These are phyloP conservation scores for Leucopternis melanops DNA, from an alignment of 2,113 vertebrate genomes.

Conservation along the genomic window DNA sequence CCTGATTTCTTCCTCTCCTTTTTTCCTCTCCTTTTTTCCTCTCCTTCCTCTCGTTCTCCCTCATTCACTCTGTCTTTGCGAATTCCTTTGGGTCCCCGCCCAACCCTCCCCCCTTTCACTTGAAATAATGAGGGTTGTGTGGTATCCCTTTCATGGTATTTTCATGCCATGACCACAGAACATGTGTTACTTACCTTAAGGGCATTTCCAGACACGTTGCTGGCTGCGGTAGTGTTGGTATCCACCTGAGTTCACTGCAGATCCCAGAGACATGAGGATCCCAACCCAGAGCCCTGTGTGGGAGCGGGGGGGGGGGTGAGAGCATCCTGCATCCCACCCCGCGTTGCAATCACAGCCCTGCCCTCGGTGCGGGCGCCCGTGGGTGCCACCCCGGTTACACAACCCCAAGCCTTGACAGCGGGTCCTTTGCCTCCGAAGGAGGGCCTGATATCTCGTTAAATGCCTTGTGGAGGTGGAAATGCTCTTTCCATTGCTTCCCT, in stretches of 20 bases:
- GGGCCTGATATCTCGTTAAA: neutral
- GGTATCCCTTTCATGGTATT: neutral
- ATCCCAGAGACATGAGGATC: neutral
- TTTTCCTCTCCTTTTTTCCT: neutral
- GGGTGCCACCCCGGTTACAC: neutral
- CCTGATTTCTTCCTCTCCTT: neutral
- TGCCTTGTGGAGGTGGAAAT: slow-evolving; percentile 13
- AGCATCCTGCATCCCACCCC: neutral
- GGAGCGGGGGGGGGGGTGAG: neutral
- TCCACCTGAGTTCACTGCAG: neutral
- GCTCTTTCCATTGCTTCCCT: neutral
- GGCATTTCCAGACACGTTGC: neutral
- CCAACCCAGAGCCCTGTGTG: neutral
- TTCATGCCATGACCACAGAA: neutral
- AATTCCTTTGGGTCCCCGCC: neutral
- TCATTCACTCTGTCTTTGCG: neutral
- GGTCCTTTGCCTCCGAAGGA: neutral
- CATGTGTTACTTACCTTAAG: neutral
- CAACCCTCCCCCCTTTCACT: accelerated
- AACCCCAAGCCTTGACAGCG: neutral
- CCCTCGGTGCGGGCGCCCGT: neutral
- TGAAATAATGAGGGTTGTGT: neutral
- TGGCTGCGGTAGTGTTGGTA: neutral
- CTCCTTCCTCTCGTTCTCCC: no score
- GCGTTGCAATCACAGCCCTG: accelerated